Percentiles rank a stretch among this genome's conserved stretches.
Evolutionary conservation across 2,113 vertebrate genomes (phyloP).

Genomic region (Gobiocypris rarus): DNA sequence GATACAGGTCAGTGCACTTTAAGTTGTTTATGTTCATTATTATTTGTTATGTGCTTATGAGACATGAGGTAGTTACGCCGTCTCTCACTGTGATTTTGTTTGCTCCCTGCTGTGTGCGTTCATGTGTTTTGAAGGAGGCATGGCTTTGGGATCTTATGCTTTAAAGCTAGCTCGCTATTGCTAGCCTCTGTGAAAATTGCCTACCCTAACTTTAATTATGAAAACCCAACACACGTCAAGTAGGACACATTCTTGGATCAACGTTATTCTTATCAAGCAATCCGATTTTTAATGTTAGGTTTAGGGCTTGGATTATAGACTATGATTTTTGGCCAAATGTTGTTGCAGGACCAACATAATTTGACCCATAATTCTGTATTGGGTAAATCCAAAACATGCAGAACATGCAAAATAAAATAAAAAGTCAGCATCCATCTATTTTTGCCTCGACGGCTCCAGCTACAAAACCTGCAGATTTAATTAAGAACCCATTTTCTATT

Average conservation of each 20-base stretch:
- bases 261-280: not conserved
- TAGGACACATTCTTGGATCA: not conserved
- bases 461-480: not conserved
- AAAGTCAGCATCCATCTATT: not conserved
- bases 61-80: no score
- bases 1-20: no score
- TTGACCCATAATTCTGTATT: not conserved
- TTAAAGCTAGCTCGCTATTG: no score
- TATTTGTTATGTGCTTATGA: no score
- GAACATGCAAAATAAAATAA: not conserved
- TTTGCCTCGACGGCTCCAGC: not conserved
- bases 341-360: not conserved
- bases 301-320: not conserved
- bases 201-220: no score
- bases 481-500: conserved; percentile 2
- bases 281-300: not conserved
- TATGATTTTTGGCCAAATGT: not conserved
- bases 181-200: no score
- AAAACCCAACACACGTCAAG: no score
- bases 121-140: no score
- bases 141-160: no score
- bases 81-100: no score
- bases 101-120: no score
- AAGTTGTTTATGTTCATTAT: no score
- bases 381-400: not conserved